Evolutionary conservation across 2,888 invertebrate species (phyloP).

Genomic region (Eilema griseolum): DNA sequence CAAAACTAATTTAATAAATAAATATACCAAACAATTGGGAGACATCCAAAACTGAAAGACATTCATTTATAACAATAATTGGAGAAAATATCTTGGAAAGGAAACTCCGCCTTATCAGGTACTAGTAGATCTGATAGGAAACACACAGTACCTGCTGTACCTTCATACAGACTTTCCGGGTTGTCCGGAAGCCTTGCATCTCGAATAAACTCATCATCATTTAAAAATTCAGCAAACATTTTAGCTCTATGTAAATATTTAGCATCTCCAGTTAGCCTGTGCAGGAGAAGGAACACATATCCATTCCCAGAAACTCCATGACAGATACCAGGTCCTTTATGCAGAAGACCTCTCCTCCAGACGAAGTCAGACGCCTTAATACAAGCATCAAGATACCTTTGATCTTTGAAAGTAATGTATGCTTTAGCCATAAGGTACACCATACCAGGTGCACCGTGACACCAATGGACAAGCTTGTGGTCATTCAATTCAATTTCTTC

Average conservation of each 20-base stretch:
- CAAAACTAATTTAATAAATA: slow-evolving; percentile 50
- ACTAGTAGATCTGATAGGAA: slow-evolving; percentile 92
- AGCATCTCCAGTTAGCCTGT: slow-evolving; percentile 90
- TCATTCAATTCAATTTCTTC: slow-evolving; percentile 88
- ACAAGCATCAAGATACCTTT: slow-evolving; percentile 90
- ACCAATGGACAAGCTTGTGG: slow-evolving; percentile 95
- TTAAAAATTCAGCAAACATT: slow-evolving; percentile 92
- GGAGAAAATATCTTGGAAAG: slow-evolving; percentile 92
- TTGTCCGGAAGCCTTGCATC: slow-evolving; percentile 92
- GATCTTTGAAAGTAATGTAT: slow-evolving; percentile 91
- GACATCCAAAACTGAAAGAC: background rate
- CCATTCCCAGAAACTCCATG: slow-evolving; percentile 95
- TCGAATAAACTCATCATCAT: slow-evolving; percentile 88
- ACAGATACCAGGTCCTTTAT: slow-evolving; percentile 96
- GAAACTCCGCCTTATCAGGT: slow-evolving; percentile 92
- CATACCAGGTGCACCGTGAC: slow-evolving; percentile 95
- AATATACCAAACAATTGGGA: slow-evolving; percentile 21
- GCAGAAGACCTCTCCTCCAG: slow-evolving; percentile 93
- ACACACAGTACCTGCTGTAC: slow-evolving; percentile 94
- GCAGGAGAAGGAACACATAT: slow-evolving; percentile 92
- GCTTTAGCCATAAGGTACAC: slow-evolving; percentile 94
- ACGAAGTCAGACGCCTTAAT: slow-evolving; percentile 91
- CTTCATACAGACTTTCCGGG: slow-evolving; percentile 95
- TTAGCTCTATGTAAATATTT: slow-evolving; percentile 92
- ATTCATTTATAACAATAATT: slow-evolving; percentile 43